Evolutionary conservation across 1,140 invertebrate species (phyloP).

Genomic region (Pygmarrhopalites habei): DNA sequence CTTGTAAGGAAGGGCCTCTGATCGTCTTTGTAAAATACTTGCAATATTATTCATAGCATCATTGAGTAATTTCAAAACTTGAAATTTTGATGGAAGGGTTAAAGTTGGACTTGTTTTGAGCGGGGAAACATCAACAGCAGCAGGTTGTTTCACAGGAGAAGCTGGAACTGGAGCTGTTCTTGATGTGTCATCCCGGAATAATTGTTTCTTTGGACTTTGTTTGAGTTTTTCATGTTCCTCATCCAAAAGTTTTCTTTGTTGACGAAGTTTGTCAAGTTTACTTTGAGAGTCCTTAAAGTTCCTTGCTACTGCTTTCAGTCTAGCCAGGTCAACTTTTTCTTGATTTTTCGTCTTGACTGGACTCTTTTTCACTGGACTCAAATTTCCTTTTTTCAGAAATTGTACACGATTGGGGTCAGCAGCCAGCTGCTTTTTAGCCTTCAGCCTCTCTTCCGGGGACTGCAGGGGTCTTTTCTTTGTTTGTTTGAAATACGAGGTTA

Average conservation of each 20-base stretch:
- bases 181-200: too few relatives aligned
- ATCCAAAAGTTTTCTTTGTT: not conserved
- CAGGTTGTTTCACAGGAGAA: not conserved
- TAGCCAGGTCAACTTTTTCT: not conserved
- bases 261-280: not conserved
- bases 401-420: not conserved
- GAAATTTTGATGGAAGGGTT: not conserved
- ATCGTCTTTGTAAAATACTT: constrained; percentile 5
- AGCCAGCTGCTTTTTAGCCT: not conserved
- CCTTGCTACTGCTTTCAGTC: not conserved
- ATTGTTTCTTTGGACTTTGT: too few relatives aligned
- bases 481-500: constrained; percentile 5
- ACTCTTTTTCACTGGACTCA: constrained; percentile 9
- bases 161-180: too few relatives aligned
- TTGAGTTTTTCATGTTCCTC: not conserved
- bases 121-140: not conserved
- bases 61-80: not conserved
- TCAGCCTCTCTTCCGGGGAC: not conserved
- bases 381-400: constrained; percentile 9
- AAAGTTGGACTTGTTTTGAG: not conserved
- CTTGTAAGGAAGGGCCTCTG: not conserved
- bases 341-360: not conserved
- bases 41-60: not conserved
- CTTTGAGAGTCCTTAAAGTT: not conserved
- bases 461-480: constrained; percentile 3